Evolutionary conservation across 2,797 vertebrate species (phyloP), one percentile per base, ranked within the genome.

Genomic region (Artibeus lituratus): DNA sequence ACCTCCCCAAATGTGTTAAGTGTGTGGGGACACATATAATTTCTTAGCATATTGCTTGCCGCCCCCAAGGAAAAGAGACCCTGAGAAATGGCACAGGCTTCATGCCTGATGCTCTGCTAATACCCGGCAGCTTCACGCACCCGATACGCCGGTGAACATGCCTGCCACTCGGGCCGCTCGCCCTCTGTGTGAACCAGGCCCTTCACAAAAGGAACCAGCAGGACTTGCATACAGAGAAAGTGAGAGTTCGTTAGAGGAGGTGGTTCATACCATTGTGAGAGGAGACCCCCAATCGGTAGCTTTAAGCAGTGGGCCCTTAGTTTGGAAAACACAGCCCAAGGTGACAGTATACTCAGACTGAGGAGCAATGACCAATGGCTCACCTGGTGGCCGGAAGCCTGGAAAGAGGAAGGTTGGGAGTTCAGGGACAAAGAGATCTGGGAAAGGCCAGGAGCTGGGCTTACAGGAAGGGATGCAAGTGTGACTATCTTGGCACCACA

Each of bases 121-220:
- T 9, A 4, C 8, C 19, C 16, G 2, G 3, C 14, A 32, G 24
- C 21, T 26, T 29, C 35, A 37, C 1, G 7, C 49, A 44, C 49
- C n/a, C 4, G 1, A n/a, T 24, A 22, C 2, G 19, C 5, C 14
- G 16, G 9, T 37, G 8, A 42, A 53, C 29, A 7, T 35, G 3
- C 12, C 16, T 62, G 12, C 29, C 29, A 5, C 35, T 62, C 65
- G 12, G 12, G 26, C 16, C 29, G 35, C 19, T 74, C 2, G 19
- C 51, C 7, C 12, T 18, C 69, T 35, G 65, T 35, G n/a, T 69
- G n/a, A 72, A 22, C 35, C 14, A 6, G 69, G 70, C 22, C 10
- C 70, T 42, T 39, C n/a, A 78, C 7, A 15, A 24, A n/a, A 8
- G 12, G 18, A 62, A 14, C 39, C 53, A 62, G 59, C 1, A 4